Evolutionary conservation across 2,888 invertebrate genomes (phyloP).

Genomic region (Adelognathus sp.): DNA sequence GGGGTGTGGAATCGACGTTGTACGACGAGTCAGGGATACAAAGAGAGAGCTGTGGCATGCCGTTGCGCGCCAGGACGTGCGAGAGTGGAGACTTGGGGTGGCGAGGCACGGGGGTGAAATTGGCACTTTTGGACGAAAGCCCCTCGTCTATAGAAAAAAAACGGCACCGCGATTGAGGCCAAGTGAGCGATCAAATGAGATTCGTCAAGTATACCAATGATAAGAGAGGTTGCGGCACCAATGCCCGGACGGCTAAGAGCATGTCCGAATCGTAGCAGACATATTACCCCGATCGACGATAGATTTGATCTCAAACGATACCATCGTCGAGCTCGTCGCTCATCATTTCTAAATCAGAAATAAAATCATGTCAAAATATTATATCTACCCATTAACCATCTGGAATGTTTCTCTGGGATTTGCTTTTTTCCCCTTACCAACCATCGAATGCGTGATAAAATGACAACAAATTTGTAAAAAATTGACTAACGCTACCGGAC

Average conservation of each 20-base stretch:
- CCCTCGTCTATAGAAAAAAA: not conserved
- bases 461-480: no score
- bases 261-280: not conserved
- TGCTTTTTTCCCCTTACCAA: no score
- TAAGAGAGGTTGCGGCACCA: no score
- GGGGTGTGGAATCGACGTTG: not conserved
- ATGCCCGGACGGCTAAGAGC: not conserved
- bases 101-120: slow-evolving; percentile 12
- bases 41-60: not conserved
- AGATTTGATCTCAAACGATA: no score
- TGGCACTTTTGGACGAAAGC: slow-evolving; percentile 38
- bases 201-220: slow-evolving; percentile 31
- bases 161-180: slow-evolving; percentile 37
- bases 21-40: not conserved
- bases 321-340: no score
- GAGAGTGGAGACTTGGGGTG: not conserved
- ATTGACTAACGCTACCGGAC: no score
- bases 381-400: no score
- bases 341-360: no score
- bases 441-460: no score
- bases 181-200: slow-evolving; percentile 49
- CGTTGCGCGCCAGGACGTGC: not conserved
- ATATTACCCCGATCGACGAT: not conserved
- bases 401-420: no score
- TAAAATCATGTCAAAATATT: no score